A percentile compares a stretch with the other conserved stretches of the same genome.
These are phyloP conservation scores for Emmelina monodactyla DNA, from an alignment of 2,888 invertebrate species.

Conservation along the genomic window DNA sequence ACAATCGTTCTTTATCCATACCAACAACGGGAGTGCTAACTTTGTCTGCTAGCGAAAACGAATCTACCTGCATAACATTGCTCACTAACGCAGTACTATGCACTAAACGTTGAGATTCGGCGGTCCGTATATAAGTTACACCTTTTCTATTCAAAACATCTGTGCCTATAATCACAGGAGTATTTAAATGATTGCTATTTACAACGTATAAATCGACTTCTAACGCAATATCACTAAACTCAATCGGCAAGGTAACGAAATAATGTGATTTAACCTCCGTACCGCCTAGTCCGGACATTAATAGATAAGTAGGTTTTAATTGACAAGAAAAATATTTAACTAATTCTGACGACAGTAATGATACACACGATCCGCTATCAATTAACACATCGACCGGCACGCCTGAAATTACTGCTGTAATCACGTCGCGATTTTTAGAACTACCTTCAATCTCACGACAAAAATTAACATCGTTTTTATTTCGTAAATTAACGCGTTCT, in stretches of 20 bases:
- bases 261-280: slow-evolving; percentile 8
- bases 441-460: too few species aligned
- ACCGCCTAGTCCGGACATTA: slow-evolving; percentile 13
- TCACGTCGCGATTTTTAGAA: too few species aligned
- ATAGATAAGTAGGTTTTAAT: slow-evolving; percentile 7
- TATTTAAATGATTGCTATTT: slow-evolving; percentile 9
- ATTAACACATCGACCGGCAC: slow-evolving; percentile 8
- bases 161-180: slow-evolving; percentile 17
- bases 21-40: too few species aligned
- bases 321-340: slow-evolving; percentile 13
- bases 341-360: slow-evolving; percentile 5
- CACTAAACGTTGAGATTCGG: too few species aligned
- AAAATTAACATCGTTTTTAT: too few species aligned
- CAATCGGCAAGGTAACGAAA: slow-evolving; percentile 13
- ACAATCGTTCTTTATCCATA: too few species aligned
- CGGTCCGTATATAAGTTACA: slow-evolving; percentile 15
- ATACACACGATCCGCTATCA: slow-evolving; percentile 8
- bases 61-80: too few species aligned
- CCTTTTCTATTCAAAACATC: slow-evolving; percentile 18
- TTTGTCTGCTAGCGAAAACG: too few species aligned
- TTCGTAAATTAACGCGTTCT: too few species aligned
- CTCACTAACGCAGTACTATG: too few species aligned
- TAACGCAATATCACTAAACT: slow-evolving; percentile 15
- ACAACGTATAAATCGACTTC: slow-evolving; percentile 18
- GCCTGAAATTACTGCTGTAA: neutral